Evolutionary conservation across 2,888 invertebrate genomes (phyloP), one percentile per base, ranked within the genome.

Genomic region (Physocephala rufipes): DNA sequence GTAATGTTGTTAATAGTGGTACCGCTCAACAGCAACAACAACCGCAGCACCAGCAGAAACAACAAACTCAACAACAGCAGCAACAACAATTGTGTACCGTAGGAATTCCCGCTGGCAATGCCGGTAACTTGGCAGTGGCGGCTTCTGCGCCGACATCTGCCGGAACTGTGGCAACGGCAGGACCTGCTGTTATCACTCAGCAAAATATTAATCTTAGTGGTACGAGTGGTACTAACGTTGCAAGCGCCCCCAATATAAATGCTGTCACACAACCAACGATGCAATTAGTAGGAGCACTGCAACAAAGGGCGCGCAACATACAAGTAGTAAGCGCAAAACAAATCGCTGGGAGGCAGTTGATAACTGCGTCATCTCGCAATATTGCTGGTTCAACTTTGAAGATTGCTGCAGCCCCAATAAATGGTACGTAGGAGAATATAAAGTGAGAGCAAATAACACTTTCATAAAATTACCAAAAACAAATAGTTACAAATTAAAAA

Each of bases 321-420:
- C 86, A 85, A 79, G 85, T 85, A 73, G 82, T 85, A 45, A 82
- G 84, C 69, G 78, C 85, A 43, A 86, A 86, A 75, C 85, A 85
- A 74, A 71, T 86, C 71, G 74, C 76, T 36, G 78, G 76, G 58
- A 81, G 85, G 49, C 85, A 84, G 75, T 75, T 84, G 64, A 78
- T 85, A 59, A 79, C 82, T 70, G 75, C 84, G 21, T 75, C 84
- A 28, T 86, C 85, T 71, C 79, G 86, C 36, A 86, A 82, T 75
- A 81, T 85, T 71, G 79, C 83, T 62, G 82, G 82, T 58, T 84
- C 86, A 53, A 82, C 86, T 43, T 78, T 86, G 2, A 86, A 86
- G 77, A 82, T 86, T 69, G 80, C 85, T 15, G 75, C 82, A 58
- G 78, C 85, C 53, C 81, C 84, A 53, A 81, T 85, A 51, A 82